Evolutionary conservation across 2,113 vertebrate genomes (phyloP).

Genomic region (Antechinus stuartii): DNA sequence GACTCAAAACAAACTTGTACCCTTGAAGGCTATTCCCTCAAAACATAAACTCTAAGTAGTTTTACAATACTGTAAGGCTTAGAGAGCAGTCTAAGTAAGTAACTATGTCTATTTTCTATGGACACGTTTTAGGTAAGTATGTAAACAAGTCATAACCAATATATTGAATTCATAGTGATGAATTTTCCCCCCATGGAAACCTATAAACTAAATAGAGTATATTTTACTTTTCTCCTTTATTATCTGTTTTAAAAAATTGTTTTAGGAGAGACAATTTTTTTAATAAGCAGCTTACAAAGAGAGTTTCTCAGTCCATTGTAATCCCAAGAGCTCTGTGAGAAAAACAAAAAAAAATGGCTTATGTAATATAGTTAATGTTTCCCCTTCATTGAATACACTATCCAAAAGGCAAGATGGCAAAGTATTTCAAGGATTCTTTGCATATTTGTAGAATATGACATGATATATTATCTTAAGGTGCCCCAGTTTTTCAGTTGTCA

Average conservation of each 20-base stretch:
- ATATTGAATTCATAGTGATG: neutral
- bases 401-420: too few species aligned
- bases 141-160: neutral
- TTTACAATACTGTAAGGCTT: neutral
- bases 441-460: too few species aligned
- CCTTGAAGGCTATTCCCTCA: neutral
- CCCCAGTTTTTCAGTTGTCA: too few species aligned
- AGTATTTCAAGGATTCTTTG: too few species aligned
- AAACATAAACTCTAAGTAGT: neutral
- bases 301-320: neutral
- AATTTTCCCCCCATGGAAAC: neutral
- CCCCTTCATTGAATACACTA: too few species aligned
- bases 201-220: neutral
- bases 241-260: neutral
- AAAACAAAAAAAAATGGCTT: too few species aligned
- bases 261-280: neutral
- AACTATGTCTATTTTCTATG: neutral
- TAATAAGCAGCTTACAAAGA: neutral
- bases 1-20: neutral
- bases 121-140: neutral
- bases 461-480: too few species aligned
- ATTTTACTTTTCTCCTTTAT: neutral
- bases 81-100: neutral
- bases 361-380: too few species aligned
- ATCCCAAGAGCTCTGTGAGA: neutral